Percentiles rank a stretch among this genome's conserved stretches.
phyloP scores from a whole-genome alignment of 2,888 invertebrate species.

The Acrobasis suavella region DNA sequence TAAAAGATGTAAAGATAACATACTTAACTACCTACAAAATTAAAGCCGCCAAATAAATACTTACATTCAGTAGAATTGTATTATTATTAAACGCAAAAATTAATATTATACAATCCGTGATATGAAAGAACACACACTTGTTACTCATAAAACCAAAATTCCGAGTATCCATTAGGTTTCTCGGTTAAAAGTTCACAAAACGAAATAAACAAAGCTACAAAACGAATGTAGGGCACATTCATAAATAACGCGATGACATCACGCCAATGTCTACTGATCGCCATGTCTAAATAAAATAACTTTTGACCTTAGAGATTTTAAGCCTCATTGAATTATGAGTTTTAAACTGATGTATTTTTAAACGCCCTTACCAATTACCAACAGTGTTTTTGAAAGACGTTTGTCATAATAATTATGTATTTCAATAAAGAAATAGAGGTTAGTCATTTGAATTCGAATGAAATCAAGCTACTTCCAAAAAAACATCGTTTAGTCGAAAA shows the following conservation, averaged over 20 bases:
- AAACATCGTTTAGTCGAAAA: too few relatives aligned
- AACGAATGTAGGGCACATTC: slow-evolving; percentile 11
- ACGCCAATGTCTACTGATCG: slow-evolving; percentile 3
- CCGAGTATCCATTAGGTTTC: slow-evolving; percentile 12
- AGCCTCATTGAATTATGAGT: slow-evolving; percentile 9
- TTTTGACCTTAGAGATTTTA: slow-evolving; percentile 10
- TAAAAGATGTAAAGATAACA: too few relatives aligned
- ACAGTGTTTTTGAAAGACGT: neutral
- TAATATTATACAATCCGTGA: too few relatives aligned
- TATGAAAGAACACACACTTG: too few relatives aligned
- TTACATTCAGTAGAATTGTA: too few relatives aligned
- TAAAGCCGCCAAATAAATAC: too few relatives aligned
- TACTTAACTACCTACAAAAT: too few relatives aligned
- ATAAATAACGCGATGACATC: slow-evolving; percentile 18
- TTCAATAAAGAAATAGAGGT: neutral
- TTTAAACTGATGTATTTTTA: neutral
- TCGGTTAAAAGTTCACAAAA: slow-evolving; percentile 7
- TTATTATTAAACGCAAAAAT: too few relatives aligned
- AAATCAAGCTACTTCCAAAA: neutral
- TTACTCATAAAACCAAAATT: neutral
- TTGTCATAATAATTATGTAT: neutral
- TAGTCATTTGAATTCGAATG: neutral
- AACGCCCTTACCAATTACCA: neutral
- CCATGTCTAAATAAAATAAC: slow-evolving; percentile 6
- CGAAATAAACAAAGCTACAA: slow-evolving; percentile 4